Evolutionary conservation across 2,888 invertebrate species (phyloP).

Genomic region (Lucinisca nassula): DNA sequence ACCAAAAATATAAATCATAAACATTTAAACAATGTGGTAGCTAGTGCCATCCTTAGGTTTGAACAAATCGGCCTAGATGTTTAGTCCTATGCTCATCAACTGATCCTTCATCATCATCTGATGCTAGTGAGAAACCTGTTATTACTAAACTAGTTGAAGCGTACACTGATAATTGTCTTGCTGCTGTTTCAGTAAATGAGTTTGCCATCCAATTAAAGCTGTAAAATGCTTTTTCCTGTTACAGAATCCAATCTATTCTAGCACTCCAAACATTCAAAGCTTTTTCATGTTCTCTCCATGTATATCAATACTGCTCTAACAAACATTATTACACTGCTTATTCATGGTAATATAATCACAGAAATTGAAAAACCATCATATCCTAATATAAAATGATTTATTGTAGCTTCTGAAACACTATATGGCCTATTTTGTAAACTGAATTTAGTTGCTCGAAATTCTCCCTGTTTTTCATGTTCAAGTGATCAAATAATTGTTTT

Average conservation of each 20-base stretch:
- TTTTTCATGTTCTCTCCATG: not conserved
- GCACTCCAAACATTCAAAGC: constrained; percentile 2
- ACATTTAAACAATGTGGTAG: no score
- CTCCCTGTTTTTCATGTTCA: not conserved
- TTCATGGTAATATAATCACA: not conserved
- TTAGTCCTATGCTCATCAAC: no score
- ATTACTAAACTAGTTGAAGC: not conserved
- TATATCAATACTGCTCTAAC: not conserved
- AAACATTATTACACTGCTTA: constrained; percentile 12
- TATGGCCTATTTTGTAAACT: not conserved
- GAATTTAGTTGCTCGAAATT: not conserved
- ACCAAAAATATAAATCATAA: no score
- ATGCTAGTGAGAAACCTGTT: not conserved
- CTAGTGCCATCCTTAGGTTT: no score
- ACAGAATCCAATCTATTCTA: not conserved
- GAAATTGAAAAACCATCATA: not conserved
- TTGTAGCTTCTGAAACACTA: not conserved
- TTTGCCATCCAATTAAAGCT: constrained; percentile 13
- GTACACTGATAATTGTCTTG: constrained; percentile 3
- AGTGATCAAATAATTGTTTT: not conserved
- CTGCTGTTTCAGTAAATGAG: constrained; percentile 3
- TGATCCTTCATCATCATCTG: no score
- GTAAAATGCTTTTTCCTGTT: constrained; percentile 12
- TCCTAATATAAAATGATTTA: not conserved
- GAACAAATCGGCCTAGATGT: no score